These are phyloP conservation scores for Molossus alvarezi DNA, from an alignment of 2,797 vertebrate species.

Conservation along the genomic window DNA sequence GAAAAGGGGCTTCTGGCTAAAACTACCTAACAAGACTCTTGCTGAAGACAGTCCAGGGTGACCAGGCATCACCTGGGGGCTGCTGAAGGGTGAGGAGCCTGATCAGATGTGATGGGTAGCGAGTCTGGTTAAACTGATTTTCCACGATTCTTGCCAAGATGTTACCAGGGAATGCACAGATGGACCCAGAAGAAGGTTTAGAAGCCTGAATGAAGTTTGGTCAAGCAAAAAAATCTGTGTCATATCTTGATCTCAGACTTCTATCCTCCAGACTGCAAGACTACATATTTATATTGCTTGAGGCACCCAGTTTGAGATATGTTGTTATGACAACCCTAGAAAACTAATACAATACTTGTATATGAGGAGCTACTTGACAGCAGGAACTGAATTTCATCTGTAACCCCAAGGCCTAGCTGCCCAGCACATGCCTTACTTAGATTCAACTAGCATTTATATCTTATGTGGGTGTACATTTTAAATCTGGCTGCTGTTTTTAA, in stretches of 20 bases:
- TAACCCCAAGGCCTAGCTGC: not conserved
- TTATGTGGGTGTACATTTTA: not conserved
- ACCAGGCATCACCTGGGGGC: not conserved
- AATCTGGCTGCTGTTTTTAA: constrained; percentile 21
- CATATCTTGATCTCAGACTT: not conserved
- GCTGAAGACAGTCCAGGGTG: not conserved
- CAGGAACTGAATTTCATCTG: not conserved
- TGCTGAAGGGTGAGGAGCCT: not conserved
- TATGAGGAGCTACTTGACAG: not conserved
- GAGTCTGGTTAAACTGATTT: not conserved
- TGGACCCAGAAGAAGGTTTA: not conserved
- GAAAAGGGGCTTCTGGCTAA: not conserved
- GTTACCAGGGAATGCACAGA: not conserved
- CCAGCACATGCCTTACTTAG: not conserved
- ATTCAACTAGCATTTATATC: not conserved
- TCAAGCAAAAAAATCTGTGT: not conserved
- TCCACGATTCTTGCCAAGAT: not conserved
- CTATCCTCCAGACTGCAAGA: not conserved
- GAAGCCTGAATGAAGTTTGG: not conserved
- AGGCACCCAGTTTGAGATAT: not conserved
- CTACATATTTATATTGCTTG: not conserved
- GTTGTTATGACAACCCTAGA: not conserved
- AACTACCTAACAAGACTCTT: not conserved
- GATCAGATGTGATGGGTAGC: not conserved
- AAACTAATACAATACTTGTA: not conserved